Evolutionary conservation across 2,113 vertebrate species (phyloP), one percentile per base, ranked within the genome.

Genomic region (Phaethornis superciliosus): DNA sequence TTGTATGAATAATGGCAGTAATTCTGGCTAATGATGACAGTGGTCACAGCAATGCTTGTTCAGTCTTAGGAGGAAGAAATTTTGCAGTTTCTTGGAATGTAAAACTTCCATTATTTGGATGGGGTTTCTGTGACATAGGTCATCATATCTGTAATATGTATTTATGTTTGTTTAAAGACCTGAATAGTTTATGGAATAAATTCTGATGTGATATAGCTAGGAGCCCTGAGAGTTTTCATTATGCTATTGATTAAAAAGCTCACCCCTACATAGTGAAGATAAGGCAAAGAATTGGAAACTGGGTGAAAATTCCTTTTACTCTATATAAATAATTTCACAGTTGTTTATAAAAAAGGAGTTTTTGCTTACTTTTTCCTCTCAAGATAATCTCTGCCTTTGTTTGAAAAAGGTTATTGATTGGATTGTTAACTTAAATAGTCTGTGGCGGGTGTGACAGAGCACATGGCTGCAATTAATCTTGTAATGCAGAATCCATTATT

Each of bases 391-490:
- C 88, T 85, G 82, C 74, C 69, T 91, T 96, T 96, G 90, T 95
- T 96, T 97, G 88, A 82, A 92, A 93, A 95, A 93, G 86, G 81
- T 96, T 96, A 97, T 96, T 97, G 95, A 97, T 97, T 97, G 90
- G 81, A 85, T 92, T 95, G 95, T 97, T 97, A 96, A 95, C 77
- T 96, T 95, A 95, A 95, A 95, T 93, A 94, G 96, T 95, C 95
- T 97, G 94, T 95, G 84, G 90, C 88, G 81, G 92, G 88, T 95
- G 91, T 97, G 95, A 95, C 95, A 94, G 84, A 92, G 69, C 93
- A 94, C 93, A 92, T 96, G 91, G 92, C 92, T 90, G 94, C 90
- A 97, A 96, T 97, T 96, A 97, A 97, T 97, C 96, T 96, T 96
- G 89, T 19, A 9, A 40, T 95, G 94, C 90, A 96, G 92, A 95